Conservation (phyloP, 2,797 vertebrate species). For the Carduelis carduelis region DNA sequence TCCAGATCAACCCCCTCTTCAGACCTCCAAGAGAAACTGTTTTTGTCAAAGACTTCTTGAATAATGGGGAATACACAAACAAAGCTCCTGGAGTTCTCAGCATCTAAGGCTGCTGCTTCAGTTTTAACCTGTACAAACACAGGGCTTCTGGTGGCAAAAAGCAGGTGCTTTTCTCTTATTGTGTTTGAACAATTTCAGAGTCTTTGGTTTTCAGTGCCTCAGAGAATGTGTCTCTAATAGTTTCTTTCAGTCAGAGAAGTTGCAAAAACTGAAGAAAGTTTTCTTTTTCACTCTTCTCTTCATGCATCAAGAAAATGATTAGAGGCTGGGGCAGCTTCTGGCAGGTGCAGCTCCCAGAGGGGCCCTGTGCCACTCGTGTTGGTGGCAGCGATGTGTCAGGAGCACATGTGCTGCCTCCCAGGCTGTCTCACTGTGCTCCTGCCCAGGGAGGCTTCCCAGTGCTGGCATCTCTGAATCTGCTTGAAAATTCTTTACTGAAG, state of each 20-base stretch:
- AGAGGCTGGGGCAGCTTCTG: background rate
- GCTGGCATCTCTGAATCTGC: background rate
- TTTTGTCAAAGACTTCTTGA: background rate
- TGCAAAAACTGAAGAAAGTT: background rate
- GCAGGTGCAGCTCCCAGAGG: background rate
- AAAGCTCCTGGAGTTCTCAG: background rate
- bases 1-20: background rate
- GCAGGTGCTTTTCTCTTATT: background rate
- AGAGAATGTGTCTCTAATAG: background rate
- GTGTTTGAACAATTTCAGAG: background rate
- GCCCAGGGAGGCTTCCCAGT: background rate
- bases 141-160: background rate
- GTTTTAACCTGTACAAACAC: background rate
- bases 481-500: background rate
- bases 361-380: background rate
- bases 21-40: background rate
- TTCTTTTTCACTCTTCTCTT: background rate
- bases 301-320: background rate
- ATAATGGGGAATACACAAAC: background rate
- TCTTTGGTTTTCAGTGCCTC: background rate
- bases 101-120: background rate
- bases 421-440: background rate
- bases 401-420: background rate
- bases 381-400: accelerated
- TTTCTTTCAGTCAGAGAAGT: background rate